phyloP scores from a whole-genome alignment of 2,888 invertebrate species.

The Dolichomitus sp. region DNA sequence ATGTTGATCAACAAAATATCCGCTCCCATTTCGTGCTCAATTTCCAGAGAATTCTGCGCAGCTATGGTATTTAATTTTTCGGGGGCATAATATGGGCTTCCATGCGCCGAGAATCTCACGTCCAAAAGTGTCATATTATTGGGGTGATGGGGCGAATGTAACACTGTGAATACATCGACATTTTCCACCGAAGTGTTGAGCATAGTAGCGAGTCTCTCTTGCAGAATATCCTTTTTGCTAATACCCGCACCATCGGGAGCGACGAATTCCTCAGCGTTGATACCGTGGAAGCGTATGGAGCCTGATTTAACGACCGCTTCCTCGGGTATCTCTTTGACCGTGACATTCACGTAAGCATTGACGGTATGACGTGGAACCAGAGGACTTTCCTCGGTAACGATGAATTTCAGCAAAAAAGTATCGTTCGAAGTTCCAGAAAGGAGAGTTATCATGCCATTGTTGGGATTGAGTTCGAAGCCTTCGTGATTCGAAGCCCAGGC shows the following conservation, averaged over 20 bases:
- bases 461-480: constrained; percentile 91
- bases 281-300: constrained; percentile 94
- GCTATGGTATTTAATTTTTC: constrained; percentile 95
- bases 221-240: constrained; percentile 92
- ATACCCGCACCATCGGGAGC: constrained; percentile 88
- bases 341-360: constrained; percentile 94
- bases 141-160: constrained; percentile 90
- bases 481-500: constrained; percentile 90
- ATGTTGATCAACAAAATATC: constrained; percentile 96
- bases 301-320: constrained; percentile 97
- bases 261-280: constrained; percentile 95
- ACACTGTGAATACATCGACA: constrained; percentile 97
- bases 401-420: constrained; percentile 92
- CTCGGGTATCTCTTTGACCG: constrained; percentile 95
- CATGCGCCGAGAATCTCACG: constrained; percentile 96
- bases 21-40: constrained; percentile 91
- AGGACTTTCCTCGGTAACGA: constrained; percentile 90
- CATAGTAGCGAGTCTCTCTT: constrained; percentile 89
- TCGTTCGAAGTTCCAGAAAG: constrained; percentile 91
- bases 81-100: constrained; percentile 96
- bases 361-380: constrained; percentile 88
- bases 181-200: constrained; percentile 93
- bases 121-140: constrained; percentile 90
- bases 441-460: constrained; percentile 96
- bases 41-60: constrained; percentile 90